Base-by-base conservation (phyloP, 2,888 invertebrate species). In the Philopedon plagiatum region DNA sequence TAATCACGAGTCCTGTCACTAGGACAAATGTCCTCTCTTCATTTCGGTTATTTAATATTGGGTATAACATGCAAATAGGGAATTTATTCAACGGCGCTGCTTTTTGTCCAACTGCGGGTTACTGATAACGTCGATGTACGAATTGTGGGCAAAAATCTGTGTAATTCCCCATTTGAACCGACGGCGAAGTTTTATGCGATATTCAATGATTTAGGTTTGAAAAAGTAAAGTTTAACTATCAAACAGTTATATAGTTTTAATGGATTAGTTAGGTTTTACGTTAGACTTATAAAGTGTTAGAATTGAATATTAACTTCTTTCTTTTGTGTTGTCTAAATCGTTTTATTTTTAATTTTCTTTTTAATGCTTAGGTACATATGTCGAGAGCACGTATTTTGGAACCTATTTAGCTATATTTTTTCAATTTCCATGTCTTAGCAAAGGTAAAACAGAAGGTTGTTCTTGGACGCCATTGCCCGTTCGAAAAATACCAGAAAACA, bases 31-130 rank as follows among this genome's bases (percentile, higher is more conserved):
- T 18, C 26, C 57, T 49, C 32, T 57, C 58, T 37, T 18, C 32
- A 41, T 63, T 63, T 63, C 46, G 15, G 23, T 49, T 51, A 70
- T 51, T 63, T 63, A 51, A 63, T 63, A 63, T 51, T 32, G 37
- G 63, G 11, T 51, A 63, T 51, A 26, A 34, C 63, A 51, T 49
- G 63, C 63, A 37, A 63, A 34, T 37, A 19, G 21, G n/a, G 51
- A 63, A 63, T 63, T 63, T 63, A 63, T 63, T 63, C 21, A 51
- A 44, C 26, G n/a, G 63, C 51, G 8, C 9, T 21, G 63, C 26
- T 63, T 63, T 63, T 51, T 61, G 61, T 61, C 32, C 39, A 46
- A 44, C 37, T 60, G 61, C 46, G 61, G 61, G 61, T 44, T 44
- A 61, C 44, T 46, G 46, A 61, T 26, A 61, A 46, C 61, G 23